Evolutionary conservation across 2,113 vertebrate species (phyloP), one percentile per base, ranked within the genome.

Genomic region (Cheilinus undulatus): DNA sequence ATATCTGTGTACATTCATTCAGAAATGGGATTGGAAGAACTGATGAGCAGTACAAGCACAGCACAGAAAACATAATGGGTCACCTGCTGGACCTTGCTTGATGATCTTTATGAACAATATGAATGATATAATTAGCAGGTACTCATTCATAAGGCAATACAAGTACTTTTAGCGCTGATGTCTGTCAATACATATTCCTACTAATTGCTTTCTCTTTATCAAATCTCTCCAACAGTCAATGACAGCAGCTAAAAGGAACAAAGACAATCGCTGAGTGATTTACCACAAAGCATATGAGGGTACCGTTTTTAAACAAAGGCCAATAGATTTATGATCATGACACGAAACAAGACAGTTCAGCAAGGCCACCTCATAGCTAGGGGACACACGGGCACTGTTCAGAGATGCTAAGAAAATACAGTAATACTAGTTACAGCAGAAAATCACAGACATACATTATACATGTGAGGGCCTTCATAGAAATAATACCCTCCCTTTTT

Each of bases 281-380:
- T 17, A 20, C 15, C 11, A 66, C 34, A 36, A 78, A 61, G 57
- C 15, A 32, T 28, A 19, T 20, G 14, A 57, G 40, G 48, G 43
- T 26, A 28, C 34, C 5, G 19, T 52, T 27, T 49, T 24, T 68
- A 60, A 10, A 51, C 46, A 57, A 76, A 75, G 59, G 46, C 48
- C 42, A 11, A 22, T 11, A 45, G 36, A 63, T 70, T 38, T 62
- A 76, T 20, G 60, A 22, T 53, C 38, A 17, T 20, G 26, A 57
- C 45, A 72, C 19, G 56, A 42, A 72, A 52, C 68, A 49, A 8
- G 63, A 64, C 13, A 76, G 69, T 34, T 12, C 22, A 32, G 4
- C 30, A 52, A 56, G 63, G 40, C 48, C 12, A 73, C 43, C 60
- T 57, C 22, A 59, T 14, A 17, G 40, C 40, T 42, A 17, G 5